phyloP scores from a whole-genome alignment of 23 tunicate species.

The Halocynthia aurantium region DNA sequence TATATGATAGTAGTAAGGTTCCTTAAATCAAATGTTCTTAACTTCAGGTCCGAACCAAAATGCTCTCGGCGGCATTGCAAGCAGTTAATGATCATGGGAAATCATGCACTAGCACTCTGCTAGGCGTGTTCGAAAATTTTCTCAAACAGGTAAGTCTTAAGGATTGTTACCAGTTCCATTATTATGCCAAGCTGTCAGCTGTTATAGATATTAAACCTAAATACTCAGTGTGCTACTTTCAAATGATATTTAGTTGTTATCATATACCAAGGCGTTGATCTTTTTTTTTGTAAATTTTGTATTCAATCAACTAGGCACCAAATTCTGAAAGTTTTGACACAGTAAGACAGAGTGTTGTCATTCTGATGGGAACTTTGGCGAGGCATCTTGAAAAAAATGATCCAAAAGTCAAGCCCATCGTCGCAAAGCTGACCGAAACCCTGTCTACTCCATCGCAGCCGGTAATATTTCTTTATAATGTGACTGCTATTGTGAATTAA shows the following conservation, averaged over 20 bases:
- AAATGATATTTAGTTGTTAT: too few relatives aligned
- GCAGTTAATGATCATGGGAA: slow-evolving; percentile 83
- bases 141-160: slow-evolving; percentile 43
- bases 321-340: slow-evolving; percentile 58
- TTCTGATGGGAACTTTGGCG: slow-evolving; percentile 87
- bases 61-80: slow-evolving; percentile 75
- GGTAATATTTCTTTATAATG: slow-evolving; percentile 16
- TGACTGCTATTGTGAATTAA: background rate
- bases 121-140: slow-evolving; percentile 48
- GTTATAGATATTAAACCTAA: background rate
- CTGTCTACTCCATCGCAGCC: slow-evolving; percentile 89
- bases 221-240: background rate
- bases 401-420: slow-evolving; percentile 89
- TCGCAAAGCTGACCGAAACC: slow-evolving; percentile 84
- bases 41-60: slow-evolving; percentile 50
- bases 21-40: background rate
- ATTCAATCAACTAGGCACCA: slow-evolving; percentile 43
- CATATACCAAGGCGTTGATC: background rate
- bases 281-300: background rate
- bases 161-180: background rate
- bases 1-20: background rate
- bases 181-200: background rate
- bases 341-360: slow-evolving; percentile 77
- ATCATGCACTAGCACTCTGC: slow-evolving; percentile 24
- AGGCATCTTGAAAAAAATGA: slow-evolving; percentile 79